phyloP scores from a whole-genome alignment of 2,113 vertebrate genomes.

The Campylomormyrus numenius region DNA sequence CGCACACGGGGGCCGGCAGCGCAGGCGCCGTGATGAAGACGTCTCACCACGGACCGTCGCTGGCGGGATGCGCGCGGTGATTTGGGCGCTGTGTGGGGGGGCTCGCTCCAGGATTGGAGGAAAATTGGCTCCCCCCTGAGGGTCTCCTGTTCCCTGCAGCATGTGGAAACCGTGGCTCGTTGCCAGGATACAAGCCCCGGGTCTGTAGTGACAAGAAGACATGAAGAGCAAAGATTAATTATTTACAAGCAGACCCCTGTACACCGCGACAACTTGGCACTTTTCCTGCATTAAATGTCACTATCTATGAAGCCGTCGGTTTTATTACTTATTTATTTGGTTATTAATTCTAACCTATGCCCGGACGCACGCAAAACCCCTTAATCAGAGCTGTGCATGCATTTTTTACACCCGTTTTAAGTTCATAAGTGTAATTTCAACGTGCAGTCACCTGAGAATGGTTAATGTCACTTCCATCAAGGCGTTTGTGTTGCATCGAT shows the following conservation, averaged over 20 bases:
- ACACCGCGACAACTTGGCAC: slow-evolving; percentile 62
- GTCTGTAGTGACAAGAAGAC: slow-evolving; percentile 70
- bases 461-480: not conserved
- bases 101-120: slow-evolving; percentile 59
- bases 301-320: slow-evolving; percentile 61
- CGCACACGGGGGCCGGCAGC: not conserved
- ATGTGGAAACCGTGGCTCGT: slow-evolving; percentile 62
- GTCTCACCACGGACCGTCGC: slow-evolving; percentile 26
- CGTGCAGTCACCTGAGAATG: not conserved
- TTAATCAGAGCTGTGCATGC: not conserved
- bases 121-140: slow-evolving; percentile 83
- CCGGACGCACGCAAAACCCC: not conserved
- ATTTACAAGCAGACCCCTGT: slow-evolving; percentile 69
- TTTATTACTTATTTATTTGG: slow-evolving; percentile 58
- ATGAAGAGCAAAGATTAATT: slow-evolving; percentile 72
- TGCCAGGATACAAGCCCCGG: slow-evolving; percentile 75
- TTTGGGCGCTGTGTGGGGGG: not conserved
- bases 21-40: slow-evolving; percentile 17
- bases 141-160: slow-evolving; percentile 63
- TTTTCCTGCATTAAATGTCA: slow-evolving; percentile 69
- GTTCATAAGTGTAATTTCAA: not conserved
- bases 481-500: not conserved
- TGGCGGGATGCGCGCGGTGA: slow-evolving; percentile 22
- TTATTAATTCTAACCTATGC: slow-evolving; percentile 32
- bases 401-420: slow-evolving; percentile 13